phyloP scores from a whole-genome alignment of 2,797 vertebrate species.

The Enteromius unitaeniatus region DNA sequence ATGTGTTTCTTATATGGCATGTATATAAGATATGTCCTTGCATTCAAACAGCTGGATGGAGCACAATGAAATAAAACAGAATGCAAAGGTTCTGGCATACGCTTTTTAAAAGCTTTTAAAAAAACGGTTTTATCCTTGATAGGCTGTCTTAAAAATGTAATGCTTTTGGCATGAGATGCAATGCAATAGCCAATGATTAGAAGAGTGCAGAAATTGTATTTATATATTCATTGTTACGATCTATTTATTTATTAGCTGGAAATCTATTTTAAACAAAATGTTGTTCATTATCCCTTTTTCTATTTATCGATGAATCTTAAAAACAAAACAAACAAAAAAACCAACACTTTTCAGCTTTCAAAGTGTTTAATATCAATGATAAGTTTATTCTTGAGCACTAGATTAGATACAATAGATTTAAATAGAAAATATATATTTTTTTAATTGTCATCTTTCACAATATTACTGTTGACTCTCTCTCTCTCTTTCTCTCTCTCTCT shows the following conservation, averaged over 20 bases:
- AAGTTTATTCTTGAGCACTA: not conserved
- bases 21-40: slow-evolving; percentile 11
- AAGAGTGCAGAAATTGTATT: not conserved
- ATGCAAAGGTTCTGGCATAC: not conserved
- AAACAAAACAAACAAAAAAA: not conserved
- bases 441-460: not conserved
- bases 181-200: not conserved
- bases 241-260: not conserved
- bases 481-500: not conserved
- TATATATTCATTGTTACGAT: not conserved
- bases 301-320: not conserved
- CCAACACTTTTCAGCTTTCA: no score
- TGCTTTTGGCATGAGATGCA: not conserved
- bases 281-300: not conserved
- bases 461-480: not conserved
- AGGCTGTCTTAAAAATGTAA: not conserved
- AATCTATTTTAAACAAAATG: not conserved
- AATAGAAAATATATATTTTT: not conserved
- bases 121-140: slow-evolving; percentile 1
- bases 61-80: not conserved
- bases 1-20: not conserved
- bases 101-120: not conserved
- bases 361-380: not conserved
- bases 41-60: slow-evolving; percentile 17
- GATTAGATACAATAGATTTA: not conserved